Conservation (phyloP, 2,797 vertebrate genomes). For the Orientallactaga sibirica region DNA sequence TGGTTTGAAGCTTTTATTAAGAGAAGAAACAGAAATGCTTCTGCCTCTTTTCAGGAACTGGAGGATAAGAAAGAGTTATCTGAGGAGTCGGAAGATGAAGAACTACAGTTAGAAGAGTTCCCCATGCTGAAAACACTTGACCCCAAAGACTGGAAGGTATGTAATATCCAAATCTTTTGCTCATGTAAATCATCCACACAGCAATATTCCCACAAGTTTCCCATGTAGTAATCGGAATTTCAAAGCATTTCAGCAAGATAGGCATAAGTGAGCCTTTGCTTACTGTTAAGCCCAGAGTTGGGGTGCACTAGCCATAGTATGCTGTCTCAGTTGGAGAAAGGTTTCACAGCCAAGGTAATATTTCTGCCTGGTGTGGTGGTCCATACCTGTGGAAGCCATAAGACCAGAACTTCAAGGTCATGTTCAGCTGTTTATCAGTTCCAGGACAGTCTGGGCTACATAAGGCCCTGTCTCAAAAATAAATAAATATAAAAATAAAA, state of each 20-base stretch:
- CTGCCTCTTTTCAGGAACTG: conserved; percentile 97
- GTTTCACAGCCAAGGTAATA: not conserved
- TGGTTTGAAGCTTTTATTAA: conserved; percentile 99
- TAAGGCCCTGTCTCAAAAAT: not conserved
- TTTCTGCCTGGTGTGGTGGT: not conserved
- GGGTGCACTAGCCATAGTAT: not conserved
- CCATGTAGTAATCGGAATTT: not conserved
- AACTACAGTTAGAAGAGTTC: conserved; percentile 96
- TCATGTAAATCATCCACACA: not conserved
- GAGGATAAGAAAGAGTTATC: conserved; percentile 97
- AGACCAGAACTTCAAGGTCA: not conserved
- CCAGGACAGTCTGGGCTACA: not conserved
- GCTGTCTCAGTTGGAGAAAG: not conserved
- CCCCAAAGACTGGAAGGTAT: conserved; percentile 99
- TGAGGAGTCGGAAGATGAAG: conserved; percentile 97
- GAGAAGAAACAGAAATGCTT: conserved; percentile 95
- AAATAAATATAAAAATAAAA: not conserved
- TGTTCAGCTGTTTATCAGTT: not conserved
- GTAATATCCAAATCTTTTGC: conserved; percentile 24
- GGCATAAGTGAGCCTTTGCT: not conserved
- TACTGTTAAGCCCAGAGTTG: not conserved
- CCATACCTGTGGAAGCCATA: not conserved
- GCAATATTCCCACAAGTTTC: not conserved
- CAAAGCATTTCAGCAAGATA: not conserved
- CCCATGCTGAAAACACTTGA: conserved; percentile 97